phyloP scores from a whole-genome alignment of 2,888 invertebrate species.

The Myopa testacea region DNA sequence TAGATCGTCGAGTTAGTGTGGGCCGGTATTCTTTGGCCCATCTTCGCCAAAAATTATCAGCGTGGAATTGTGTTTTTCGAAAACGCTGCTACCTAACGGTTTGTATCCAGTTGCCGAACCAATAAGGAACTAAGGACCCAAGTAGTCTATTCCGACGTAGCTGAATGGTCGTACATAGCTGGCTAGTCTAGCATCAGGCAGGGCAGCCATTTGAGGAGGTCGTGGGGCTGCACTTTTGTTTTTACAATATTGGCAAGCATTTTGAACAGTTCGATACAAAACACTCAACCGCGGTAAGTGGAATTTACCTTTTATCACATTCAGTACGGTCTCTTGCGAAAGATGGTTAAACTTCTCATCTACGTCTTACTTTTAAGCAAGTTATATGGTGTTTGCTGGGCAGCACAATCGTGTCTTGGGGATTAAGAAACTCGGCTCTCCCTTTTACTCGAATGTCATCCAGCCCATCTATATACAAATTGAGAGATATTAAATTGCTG shows the following conservation, averaged over 20 bases:
- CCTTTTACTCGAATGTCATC: conserved; percentile 35
- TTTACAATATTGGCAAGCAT: conserved; percentile 45
- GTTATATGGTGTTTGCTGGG: conserved; percentile 39
- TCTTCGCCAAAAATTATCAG: conserved; percentile 45
- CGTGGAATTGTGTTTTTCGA: conserved; percentile 31
- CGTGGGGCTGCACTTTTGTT: conserved; percentile 34
- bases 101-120: conserved; percentile 2
- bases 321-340: conserved; percentile 43
- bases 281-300: conserved; percentile 38
- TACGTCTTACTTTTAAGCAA: conserved; percentile 31
- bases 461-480: conserved; percentile 42
- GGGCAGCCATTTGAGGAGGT: conserved; percentile 44
- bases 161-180: conserved; percentile 43
- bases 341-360: conserved; percentile 44
- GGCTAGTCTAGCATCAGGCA: conserved; percentile 43
- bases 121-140: conserved; percentile 43
- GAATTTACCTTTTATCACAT: conserved; percentile 40
- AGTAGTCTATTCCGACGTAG: conserved; percentile 46
- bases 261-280: conserved; percentile 42
- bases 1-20: conserved; percentile 37
- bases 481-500: too few species aligned
- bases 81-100: background rate
- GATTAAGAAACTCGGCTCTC: conserved; percentile 30
- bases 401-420: conserved; percentile 22
- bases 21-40: conserved; percentile 44